These are phyloP conservation scores for Platorchestia sp. DNA, from an alignment of 1,140 invertebrate genomes.

Conservation along the genomic window DNA sequence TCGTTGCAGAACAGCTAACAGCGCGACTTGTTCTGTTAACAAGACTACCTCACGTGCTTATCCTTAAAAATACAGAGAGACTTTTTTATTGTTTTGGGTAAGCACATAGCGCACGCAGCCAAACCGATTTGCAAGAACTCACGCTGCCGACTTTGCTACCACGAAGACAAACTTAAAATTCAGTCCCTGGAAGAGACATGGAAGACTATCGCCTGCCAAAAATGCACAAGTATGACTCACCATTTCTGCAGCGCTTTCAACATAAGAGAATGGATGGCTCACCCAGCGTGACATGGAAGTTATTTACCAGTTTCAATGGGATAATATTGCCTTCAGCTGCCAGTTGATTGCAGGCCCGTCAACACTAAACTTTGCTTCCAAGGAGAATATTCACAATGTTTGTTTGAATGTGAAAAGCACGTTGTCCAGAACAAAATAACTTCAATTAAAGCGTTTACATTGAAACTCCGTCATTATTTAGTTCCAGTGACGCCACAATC, in stretches of 20 bases:
- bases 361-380: not conserved
- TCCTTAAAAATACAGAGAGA: too few species aligned
- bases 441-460: too few species aligned
- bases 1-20: too few species aligned
- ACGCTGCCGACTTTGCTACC: too few species aligned
- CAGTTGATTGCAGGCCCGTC: not conserved
- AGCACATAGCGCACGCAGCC: too few species aligned
- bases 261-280: not conserved
- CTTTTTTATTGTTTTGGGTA: too few species aligned
- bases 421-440: not conserved
- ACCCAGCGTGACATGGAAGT: not conserved
- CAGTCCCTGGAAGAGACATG: not conserved
- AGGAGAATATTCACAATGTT: not conserved
- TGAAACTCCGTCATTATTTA: too few species aligned
- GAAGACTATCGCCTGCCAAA: not conserved
- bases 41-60: too few species aligned
- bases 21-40: too few species aligned
- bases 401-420: not conserved
- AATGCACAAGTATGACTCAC: not conserved
- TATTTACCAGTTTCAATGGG: not conserved
- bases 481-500: too few species aligned
- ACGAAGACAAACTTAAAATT: too few species aligned
- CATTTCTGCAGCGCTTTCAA: not conserved
- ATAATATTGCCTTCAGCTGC: not conserved
- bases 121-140: too few species aligned